Evolutionary conservation across 2,113 vertebrate species (phyloP), one percentile per base, ranked within the genome.

Genomic region (Trogon surrucura): DNA sequence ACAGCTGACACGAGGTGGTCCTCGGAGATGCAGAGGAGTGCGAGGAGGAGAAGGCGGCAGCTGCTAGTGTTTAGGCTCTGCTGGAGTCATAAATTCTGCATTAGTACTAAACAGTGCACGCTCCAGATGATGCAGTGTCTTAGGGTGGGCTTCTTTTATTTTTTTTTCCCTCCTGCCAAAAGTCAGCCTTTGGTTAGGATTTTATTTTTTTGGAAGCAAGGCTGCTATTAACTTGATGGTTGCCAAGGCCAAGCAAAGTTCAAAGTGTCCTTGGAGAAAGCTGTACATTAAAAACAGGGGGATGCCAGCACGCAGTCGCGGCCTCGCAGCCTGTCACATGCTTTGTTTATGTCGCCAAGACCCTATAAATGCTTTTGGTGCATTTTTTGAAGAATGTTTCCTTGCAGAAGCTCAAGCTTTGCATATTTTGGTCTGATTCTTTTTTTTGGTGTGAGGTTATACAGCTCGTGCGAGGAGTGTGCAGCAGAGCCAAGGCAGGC

Each of bases 171-270:
- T 79, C 38, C 61, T 79, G 91, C 88, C 77, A 89, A 87, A 92
- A 96, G 73, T 79, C 48, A 69, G 78, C 10, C 8, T 91, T 96
- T 73, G 87, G 87, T 96, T 91, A 57, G 83, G 80, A n/a, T 67
- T 90, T 92, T 94, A 4, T 83, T 88, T 94, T 96, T 96, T 84
- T 94, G 88, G 83, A 93, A 92, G 73, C n/a, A 11, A 22, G 1
- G 4, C 69, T 91, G 90, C 85, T 93, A 30, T 96, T 94, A 94
- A 74, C 48, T 91, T 87, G 85, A 54, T 38, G 85, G 77, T 25
- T 95, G 92, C 92, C 77, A 95, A 96, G 95, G 96, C 92, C 83
- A 95, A 85, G 77, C 44, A 91, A 66, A 95, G 96, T 96, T 95
- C 69, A 54, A 84, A 79, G 70, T 51, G 91, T 96, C 95, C 96